Evolutionary conservation across 2,797 vertebrate species (phyloP), one percentile per base, ranked within the genome.

Genomic region (Hypotaenidia philippensis): DNA sequence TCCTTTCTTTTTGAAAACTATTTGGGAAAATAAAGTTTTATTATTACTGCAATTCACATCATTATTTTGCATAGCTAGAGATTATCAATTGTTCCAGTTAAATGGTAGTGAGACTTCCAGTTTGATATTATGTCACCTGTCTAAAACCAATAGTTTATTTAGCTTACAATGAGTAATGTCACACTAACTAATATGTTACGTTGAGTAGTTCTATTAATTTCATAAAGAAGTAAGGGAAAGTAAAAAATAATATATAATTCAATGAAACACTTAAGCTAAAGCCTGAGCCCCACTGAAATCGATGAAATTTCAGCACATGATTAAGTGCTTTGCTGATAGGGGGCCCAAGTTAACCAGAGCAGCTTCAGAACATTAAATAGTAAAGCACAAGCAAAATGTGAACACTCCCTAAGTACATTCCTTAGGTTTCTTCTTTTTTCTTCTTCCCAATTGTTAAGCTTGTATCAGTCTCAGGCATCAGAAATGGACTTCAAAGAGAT

Each of bases 401-500:
- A 59, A 81, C 76, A 27, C 34, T 83, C 61, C 41, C 15, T 40
- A 65, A 68, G 55, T 83, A 81, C 23, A 52, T 93, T 50, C 52
- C 34, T 80, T 91, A 59, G 29, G 10, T 92, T 90, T 88, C 61
- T 64, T 87, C 55, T 64, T 83, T 85, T 89, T 76, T 57, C 53
- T 90, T 83, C 71, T 65, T 92, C 65, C 22, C 55, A 41, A 0
- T 87, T 93, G 60, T 74, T 79, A 53, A 79, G 52, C 17, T 82
- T 44, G 3, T 83, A 82, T 69, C 80, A 87, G 66, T 90, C 74
- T 79, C 74, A 94, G 52, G 25, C 50, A 81, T 90, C 79, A 81
- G 75, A 71, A 96, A 76, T 57, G 49, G 72, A 88, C 77, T 91
- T 90, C 68, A 88, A 79, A 90, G 84, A 90, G 44, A 70, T 91